phyloP scores from a whole-genome alignment of 1,140 invertebrate genomes.

The Coptotermes formosanus region DNA sequence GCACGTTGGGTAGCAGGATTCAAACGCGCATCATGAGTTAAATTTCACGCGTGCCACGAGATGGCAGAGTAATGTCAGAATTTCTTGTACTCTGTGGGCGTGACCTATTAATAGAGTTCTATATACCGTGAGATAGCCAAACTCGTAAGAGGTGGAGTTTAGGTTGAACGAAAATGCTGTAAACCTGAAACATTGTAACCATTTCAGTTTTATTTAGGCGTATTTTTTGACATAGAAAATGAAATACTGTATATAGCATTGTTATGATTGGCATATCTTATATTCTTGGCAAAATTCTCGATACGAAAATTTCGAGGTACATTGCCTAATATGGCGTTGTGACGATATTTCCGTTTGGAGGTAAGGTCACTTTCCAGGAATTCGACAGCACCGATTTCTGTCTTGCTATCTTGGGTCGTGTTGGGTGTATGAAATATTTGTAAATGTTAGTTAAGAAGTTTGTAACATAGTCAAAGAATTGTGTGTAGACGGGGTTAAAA shows the following conservation, averaged over 20 bases:
- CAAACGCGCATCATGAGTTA: no score
- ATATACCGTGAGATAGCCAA: not conserved
- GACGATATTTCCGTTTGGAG: constrained; percentile 30
- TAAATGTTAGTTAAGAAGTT: not conserved
- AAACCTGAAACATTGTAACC: not conserved
- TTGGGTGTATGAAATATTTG: not conserved
- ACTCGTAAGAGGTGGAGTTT: not conserved
- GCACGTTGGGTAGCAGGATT: no score
- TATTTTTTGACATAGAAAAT: not conserved
- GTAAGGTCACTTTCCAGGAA: constrained; percentile 27
- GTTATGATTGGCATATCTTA: not conserved
- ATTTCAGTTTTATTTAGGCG: not conserved
- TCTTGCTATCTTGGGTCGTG: not conserved
- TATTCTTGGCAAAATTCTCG: not conserved
- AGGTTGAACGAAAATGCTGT: not conserved
- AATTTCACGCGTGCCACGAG: not conserved
- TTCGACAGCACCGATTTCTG: not conserved
- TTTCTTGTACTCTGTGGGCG: not conserved
- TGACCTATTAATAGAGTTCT: constrained; percentile 15
- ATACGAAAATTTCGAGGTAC: constrained; percentile 24
- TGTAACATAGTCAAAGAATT: not conserved
- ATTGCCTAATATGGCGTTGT: constrained; percentile 32
- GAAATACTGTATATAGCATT: not conserved
- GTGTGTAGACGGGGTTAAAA: not conserved
- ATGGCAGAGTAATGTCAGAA: not conserved